Percentiles rank a stretch among this genome's conserved stretches.
These are phyloP conservation scores for Benitochromis conjunctus DNA, from an alignment of 2,113 vertebrate genomes.

Conservation along the genomic window DNA sequence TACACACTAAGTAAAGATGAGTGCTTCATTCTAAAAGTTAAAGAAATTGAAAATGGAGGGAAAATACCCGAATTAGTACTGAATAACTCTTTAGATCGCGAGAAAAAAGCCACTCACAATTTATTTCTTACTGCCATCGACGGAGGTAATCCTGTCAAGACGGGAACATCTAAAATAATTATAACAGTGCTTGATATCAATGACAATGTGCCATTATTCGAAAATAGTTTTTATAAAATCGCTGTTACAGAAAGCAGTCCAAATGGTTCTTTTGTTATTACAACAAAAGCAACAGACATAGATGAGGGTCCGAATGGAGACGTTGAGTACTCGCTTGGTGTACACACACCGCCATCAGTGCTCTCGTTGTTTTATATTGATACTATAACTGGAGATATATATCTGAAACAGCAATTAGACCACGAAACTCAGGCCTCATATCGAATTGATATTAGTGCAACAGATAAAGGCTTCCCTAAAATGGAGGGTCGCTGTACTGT, in stretches of 20 bases:
- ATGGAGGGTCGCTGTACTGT: constrained; percentile 64
- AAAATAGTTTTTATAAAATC: constrained; percentile 9
- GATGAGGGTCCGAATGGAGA: constrained; percentile 78
- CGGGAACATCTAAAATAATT: constrained; percentile 53
- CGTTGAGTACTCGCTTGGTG: constrained; percentile 68
- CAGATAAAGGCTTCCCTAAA: constrained; percentile 61
- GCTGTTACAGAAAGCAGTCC: constrained; percentile 34
- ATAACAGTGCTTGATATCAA: constrained; percentile 75
- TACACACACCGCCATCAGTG: constrained; percentile 52
- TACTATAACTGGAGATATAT: constrained; percentile 28
- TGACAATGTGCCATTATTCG: constrained; percentile 83
- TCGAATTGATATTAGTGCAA: constrained; percentile 59
- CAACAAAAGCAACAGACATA: constrained; percentile 29
- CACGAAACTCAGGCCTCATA: constrained; percentile 74
- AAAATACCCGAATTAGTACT: constrained; percentile 66
- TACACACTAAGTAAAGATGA: constrained; percentile 61
- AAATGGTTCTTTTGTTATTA: not conserved
- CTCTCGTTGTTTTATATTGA: constrained; percentile 57
- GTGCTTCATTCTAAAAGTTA: constrained; percentile 63
- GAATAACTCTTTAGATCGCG: constrained; percentile 67
- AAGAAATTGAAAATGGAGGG: constrained; percentile 54
- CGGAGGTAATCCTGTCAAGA: constrained; percentile 54
- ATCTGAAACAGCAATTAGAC: constrained; percentile 74
- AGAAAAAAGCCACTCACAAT: constrained; percentile 51
- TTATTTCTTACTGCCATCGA: constrained; percentile 65